phyloP scores from a whole-genome alignment of 2,113 vertebrate species.

The Tragulus kanchil region DNA sequence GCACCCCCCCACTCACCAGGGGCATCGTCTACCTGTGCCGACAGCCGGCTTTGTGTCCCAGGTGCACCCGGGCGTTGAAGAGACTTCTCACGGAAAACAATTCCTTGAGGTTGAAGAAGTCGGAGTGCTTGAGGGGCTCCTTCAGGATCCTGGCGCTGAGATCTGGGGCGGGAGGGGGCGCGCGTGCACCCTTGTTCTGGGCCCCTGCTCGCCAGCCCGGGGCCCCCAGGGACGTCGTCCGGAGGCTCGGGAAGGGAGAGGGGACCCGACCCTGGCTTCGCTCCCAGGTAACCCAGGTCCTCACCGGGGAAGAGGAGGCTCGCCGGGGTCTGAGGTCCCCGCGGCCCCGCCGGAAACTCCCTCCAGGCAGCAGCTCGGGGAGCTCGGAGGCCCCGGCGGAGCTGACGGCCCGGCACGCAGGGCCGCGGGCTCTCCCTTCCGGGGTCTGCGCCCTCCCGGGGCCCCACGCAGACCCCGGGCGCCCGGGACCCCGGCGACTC shows the following conservation, averaged over 20 bases:
- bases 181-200: not conserved
- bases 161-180: not conserved
- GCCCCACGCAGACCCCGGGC: not conserved
- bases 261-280: rapidly evolving
- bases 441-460: not conserved
- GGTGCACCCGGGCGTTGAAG: conserved; percentile 95
- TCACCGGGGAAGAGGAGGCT: no score
- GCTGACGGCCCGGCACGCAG: not conserved
- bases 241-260: rapidly evolving
- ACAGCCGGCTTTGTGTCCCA: conserved; percentile 96
- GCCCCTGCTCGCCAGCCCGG: not conserved
- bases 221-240: rapidly evolving
- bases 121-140: conserved; percentile 90
- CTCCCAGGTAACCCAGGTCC: no score
- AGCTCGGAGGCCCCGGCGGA: not conserved
- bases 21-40: conserved; percentile 91
- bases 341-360: not conserved
- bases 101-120: conserved; percentile 95
- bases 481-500: not conserved
- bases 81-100: conserved; percentile 93
- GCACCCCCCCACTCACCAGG: no score
- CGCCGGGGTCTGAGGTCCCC: not conserved
- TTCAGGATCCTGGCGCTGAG: conserved; percentile 83
- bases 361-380: no score
- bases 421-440: not conserved